These are phyloP conservation scores for Adelges cooleyi DNA, from an alignment of 1,140 invertebrate species.

Conservation along the genomic window DNA sequence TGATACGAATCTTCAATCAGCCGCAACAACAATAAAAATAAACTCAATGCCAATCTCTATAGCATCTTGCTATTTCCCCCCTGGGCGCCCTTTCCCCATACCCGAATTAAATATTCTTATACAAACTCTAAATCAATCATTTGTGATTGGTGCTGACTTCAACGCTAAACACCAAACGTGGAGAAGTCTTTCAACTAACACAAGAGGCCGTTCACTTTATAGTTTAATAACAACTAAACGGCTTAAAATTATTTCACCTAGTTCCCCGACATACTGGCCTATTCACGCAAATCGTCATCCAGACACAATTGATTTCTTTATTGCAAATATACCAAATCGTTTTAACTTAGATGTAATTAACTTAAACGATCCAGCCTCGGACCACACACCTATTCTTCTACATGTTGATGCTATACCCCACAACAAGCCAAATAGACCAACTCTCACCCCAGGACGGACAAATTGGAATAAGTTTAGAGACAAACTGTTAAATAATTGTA, in stretches of 20 bases:
- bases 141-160: constrained; percentile 34
- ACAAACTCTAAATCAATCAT: constrained; percentile 34
- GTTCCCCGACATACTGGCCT: constrained; percentile 29
- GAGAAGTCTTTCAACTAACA: background rate
- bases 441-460: background rate
- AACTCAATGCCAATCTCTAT: background rate
- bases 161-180: too few relatives aligned
- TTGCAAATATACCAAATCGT: background rate
- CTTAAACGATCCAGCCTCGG: constrained; percentile 24
- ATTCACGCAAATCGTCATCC: constrained; percentile 12
- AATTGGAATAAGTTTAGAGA: constrained; percentile 5
- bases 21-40: background rate
- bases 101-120: background rate
- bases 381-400: constrained; percentile 23
- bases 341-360: background rate
- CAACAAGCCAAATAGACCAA: too few relatives aligned
- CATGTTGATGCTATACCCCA: background rate
- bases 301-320: constrained; percentile 30
- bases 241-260: constrained; percentile 35
- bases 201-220: constrained; percentile 1
- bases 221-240: constrained; percentile 33
- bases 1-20: background rate
- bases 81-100: constrained; percentile 6
- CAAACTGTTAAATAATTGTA: background rate
- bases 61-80: constrained; percentile 36